A percentile compares a stretch with the other conserved stretches of the same genome.
These are phyloP conservation scores for Mesoclemmys tuberculata DNA, from an alignment of 2,113 vertebrate species.

Conservation along the genomic window DNA sequence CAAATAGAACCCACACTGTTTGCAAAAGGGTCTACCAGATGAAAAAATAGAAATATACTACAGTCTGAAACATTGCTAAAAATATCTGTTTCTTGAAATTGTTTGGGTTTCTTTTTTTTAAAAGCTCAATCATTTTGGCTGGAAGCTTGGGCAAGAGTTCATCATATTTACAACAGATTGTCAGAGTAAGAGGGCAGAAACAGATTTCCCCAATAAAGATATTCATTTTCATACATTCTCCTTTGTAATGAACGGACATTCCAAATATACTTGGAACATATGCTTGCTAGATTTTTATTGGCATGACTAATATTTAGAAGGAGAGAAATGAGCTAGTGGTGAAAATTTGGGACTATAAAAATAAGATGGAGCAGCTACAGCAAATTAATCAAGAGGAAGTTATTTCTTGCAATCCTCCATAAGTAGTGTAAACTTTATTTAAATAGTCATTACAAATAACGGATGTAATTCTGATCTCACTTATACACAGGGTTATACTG, in stretches of 20 bases:
- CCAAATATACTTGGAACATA: neutral
- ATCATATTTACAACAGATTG: neutral
- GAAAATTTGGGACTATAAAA: neutral
- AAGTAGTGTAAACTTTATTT: neutral
- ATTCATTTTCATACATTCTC: neutral
- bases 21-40: slow-evolving; percentile 38
- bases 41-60: slow-evolving; percentile 17
- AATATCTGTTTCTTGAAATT: neutral
- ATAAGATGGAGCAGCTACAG: neutral
- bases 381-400: neutral
- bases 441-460: neutral
- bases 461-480: neutral
- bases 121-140: neutral
- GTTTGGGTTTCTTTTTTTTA: neutral
- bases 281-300: neutral
- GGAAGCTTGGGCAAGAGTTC: slow-evolving; percentile 2
- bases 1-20: neutral
- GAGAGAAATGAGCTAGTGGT: neutral
- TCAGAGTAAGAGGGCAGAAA: neutral
- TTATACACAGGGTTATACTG: neutral
- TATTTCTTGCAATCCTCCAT: neutral
- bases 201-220: slow-evolving; percentile 21
- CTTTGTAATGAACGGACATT: neutral
- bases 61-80: slow-evolving; percentile 2
- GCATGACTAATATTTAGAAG: slow-evolving; percentile 12